Evolutionary conservation across 1,140 invertebrate species (phyloP), one percentile per base, ranked within the genome.

Genomic region (Trachymyrmex septentrionalis): DNA sequence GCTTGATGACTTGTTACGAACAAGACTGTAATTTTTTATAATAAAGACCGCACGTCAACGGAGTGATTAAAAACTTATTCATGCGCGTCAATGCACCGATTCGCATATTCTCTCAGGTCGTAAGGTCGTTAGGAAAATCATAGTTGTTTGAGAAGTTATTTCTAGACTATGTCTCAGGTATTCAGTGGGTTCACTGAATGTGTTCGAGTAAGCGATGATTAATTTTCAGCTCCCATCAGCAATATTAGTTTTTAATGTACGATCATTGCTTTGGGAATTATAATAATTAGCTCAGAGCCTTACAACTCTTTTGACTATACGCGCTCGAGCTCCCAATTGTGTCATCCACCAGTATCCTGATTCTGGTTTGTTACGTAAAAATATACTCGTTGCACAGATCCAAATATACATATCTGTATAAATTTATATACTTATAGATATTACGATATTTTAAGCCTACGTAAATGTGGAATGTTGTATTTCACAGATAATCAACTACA

Each of bases 241-340:
- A 72, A 87, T 82, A 92, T 92, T 90, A 92, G 80, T 92, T 93
- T 92, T 92, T 91, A 91, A 93, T 88, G 81, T 53, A 84, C 50
- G 55, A 87, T 48, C 86, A 87, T 88, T 87, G 87, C 86, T 86
- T 19, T 72, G 92, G 88, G 91, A 91, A 89, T 87, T 87, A 90
- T 88, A 88, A 93, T 93, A 93, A 93, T 93, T 93, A 93, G 88
- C 61, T 89, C 72, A 7, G 85, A 38, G 90, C 30, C 50, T 38
- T 38, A 30, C 55, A 75, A 76, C 30, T 82, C 85, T 64, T 63
- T 80, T 69, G 53, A 21, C 63, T 86, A 57, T 61, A 69, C 82
- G 16, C 44, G 34, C 30, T 73, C 50, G 24, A 87, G 80, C 80
- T 93, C 90, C 92, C 89, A 90, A 72, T 66, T 80, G 86, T 88